A percentile compares a stretch with the other conserved stretches of the same genome.
These are phyloP conservation scores for Ctenomys sociabilis DNA, from an alignment of 2,113 vertebrate species.

Conservation along the genomic window DNA sequence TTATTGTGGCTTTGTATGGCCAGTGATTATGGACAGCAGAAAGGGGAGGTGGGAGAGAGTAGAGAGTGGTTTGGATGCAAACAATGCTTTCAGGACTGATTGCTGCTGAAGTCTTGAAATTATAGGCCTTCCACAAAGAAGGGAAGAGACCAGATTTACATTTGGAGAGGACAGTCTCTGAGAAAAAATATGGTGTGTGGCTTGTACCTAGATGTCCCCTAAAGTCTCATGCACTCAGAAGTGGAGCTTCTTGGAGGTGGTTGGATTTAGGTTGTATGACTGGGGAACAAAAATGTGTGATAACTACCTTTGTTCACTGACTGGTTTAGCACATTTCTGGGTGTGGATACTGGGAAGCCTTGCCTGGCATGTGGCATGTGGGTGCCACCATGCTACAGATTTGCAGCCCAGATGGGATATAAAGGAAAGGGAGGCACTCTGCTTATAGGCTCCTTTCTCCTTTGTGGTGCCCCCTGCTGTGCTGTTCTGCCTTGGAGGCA, in stretches of 20 bases:
- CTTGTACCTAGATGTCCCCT: background rate
- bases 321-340: background rate
- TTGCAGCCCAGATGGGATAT: background rate
- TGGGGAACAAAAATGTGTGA: background rate
- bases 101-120: background rate
- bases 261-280: background rate
- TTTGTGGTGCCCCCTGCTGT: no score
- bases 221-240: background rate
- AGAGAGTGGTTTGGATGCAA: background rate
- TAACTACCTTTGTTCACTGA: background rate
- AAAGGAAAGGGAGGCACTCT: background rate
- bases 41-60: background rate
- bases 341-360: background rate
- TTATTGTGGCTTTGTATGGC: background rate
- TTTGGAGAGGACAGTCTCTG: background rate
- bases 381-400: background rate
- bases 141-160: fast-evolving
- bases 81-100: fast-evolving
- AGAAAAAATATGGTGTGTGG: background rate
- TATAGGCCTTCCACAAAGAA: background rate
- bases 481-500: background rate
- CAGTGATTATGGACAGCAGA: background rate
- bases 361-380: no score
- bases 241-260: background rate
- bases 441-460: background rate